Base-by-base conservation (phyloP, 2,113 vertebrate species). In the Oxygymnocypris stewartii region DNA sequence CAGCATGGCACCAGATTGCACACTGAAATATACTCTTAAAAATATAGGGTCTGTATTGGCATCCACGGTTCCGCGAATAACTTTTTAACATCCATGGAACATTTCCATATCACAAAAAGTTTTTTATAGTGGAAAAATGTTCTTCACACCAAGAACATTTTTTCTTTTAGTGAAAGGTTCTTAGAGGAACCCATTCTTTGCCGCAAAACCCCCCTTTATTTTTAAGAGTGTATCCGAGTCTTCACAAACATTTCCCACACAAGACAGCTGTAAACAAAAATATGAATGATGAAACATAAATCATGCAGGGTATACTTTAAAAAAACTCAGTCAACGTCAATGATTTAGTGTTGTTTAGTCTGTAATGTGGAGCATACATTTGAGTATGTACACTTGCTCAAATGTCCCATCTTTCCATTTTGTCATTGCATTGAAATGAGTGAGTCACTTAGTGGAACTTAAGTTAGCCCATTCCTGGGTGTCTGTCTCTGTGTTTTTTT, bases 391-490 rank as follows among this genome's bases (percentile, higher is more conserved):
- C 37, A 81, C 71, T 63, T 59, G 20, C 73, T 40, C 61, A 63
- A 57, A 73, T 35, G 82, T 79, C 23, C 37, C 57, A 1, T 65
- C 31, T 87, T 85, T 85, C 37, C 49, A 86, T 82, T 84, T 57
- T 69, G 80, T 88, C 61, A 88, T 47, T 57, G 37, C 75, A 42
- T 20, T 74, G 61, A 85, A 87, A 88, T 79, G 73, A 87, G 11
- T 87, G 79, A 88, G 57, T 87, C 89, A 85, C 61, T 74, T 77
- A 69, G n/a, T 69, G 44, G 47, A 88, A 69, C 80, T 83, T 25
- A 35, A 86, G 13, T 84, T 57, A 76, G 79, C 65, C 67, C 42
- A 63, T 75, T 84, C 20, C 67, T 74, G 65, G 79, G 44, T 79
- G 59, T 71, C 54, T 86, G 61, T 81, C 35, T 81, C 74, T 49